Evolutionary conservation across 2,113 vertebrate species (phyloP), one percentile per base, ranked within the genome.

Genomic region (Morone saxatilis): DNA sequence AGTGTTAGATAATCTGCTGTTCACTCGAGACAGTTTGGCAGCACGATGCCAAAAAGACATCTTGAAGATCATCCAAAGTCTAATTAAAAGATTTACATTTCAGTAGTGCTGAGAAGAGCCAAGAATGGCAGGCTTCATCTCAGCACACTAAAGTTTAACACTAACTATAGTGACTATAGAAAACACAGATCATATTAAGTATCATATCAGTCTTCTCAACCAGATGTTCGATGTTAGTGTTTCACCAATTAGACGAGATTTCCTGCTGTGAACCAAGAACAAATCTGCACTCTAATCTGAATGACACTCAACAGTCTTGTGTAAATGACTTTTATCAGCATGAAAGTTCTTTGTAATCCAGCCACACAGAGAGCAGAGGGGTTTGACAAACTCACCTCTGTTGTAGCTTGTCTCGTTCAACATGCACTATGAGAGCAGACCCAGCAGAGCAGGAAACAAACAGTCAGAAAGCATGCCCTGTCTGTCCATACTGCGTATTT

Each of bases 281-380:
- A 63, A 57, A 48, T 40, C 22, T 41, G 31, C 9, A 8, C 6
- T 19, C 41, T 7, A 13, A 70, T 41, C 20, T 45, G 38, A 51
- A 54, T 12, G 1, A 73, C 31, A 12, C 59, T 61, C 8, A 22
- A 9, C 12, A 61, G 41, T 51, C 12, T 12, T 45, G n/a, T 54
- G 47, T 60, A 14, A 69, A 78, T 48, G 40, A 73, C 57, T 87
- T 65, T 31, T 17, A n/a, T 48, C 71, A 45, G 4, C 38, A 53
- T 71, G 11, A 78, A 86, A 90, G 78, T 89, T 89, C 60, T 81
- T 9, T 73, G 22, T 73, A 43, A 53, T 59, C 7, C 53, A 62
- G 7, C 20, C 36, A 14, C 4, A 56, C 0, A 31, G 4, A 57
- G 2, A 59, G 6, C 59, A 69, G 17, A 31, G 8, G 25, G 4